Base-by-base conservation (phyloP, 2,113 vertebrate species). In the Smithornis capensis region DNA sequence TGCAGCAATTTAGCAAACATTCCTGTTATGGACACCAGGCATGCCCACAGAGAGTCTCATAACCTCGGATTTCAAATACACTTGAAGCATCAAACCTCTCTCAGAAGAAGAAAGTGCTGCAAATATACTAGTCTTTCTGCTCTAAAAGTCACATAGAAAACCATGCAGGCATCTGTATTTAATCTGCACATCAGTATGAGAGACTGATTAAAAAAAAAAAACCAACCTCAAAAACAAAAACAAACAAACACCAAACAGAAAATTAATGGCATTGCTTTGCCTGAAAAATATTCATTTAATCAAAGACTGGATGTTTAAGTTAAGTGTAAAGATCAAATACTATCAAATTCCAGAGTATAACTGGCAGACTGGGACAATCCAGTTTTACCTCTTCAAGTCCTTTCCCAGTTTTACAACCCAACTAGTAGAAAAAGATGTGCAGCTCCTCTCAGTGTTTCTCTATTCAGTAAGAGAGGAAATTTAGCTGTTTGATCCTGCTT, bases 281-380 rank as follows among this genome's bases (percentile, higher is more conserved):
- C 87, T 92, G 83, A 92, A 97, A 88, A 97, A 83, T 94, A 96
- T 80, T 87, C 69, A 57, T 87, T 50, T 68, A 82, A 96, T 96
- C 95, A 95, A 97, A 96, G 78, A 82, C 9, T 73, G 52, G 33
- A 96, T 96, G 82, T 68, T 90, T 92, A 95, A 97, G 91, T 95
- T 92, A 97, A 96, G 94, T 96, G 94, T 86, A 95, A 82, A 64
- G 71, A 94, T 95, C 85, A 94, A 93, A 96, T 87, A 63, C 55
- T 95, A 95, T 69, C 33, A 71, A 69, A 95, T 96, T 96, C 75
- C 87, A 88, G 57, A 57, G 33, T 57, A 63, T 57, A 86, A 88
- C 3, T 88, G 81, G 42, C 63, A 95, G 42, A 56, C 10, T 95
- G 33, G 64, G 78, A 89, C 0, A 1, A 92, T 83, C 33, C 59